Evolutionary conservation across 2,113 vertebrate species (phyloP), one percentile per base, ranked within the genome.

Genomic region (Urocitellus parryii): DNA sequence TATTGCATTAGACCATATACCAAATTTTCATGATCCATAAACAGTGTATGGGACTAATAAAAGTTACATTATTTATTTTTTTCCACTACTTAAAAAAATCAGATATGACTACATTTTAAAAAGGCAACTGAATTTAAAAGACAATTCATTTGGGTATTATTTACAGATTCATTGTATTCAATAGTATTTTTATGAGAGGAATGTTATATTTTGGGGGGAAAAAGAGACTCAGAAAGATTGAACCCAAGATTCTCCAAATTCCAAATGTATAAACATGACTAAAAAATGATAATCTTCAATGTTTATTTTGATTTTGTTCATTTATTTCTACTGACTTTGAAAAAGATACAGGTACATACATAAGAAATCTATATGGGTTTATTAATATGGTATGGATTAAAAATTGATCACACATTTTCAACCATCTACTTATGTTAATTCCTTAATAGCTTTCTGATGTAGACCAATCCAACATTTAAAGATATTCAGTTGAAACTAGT

Each of bases 1-100:
- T 39, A 8, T 58, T 94, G 65, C 70, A 91, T 85, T 94, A 77
- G 39, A 77, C 3, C 25, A 2, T 32, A 51, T 12, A 92, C 16
- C 20, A 90, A 92, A 51, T 51, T 72, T 67, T 65, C 53, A 91
- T 45, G 7, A 29, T 72, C 27, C 48, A 45, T 56, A 7, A 53
- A 25, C 34, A 92, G 27, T 63, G 29, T 24, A 58, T 37, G 24
- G 8, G 34, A 67, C 67, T 87, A 95, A 91, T 90, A 80, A 89
- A 78, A 77, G 9, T 27, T 51, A 18, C 24, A 65, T 8, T 12
- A 79, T 45, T 77, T 86, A 67, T 77, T 81, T 94, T 94, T 45
- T 70, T 20, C 32, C 22, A 85, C 7, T 93, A 39, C n/a, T 76
- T 90, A 81, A 93, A 96, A 95, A 95, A 53, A 0, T 53, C 3